phyloP scores from a whole-genome alignment of 2,797 vertebrate species.

The Rhinella marina region DNA sequence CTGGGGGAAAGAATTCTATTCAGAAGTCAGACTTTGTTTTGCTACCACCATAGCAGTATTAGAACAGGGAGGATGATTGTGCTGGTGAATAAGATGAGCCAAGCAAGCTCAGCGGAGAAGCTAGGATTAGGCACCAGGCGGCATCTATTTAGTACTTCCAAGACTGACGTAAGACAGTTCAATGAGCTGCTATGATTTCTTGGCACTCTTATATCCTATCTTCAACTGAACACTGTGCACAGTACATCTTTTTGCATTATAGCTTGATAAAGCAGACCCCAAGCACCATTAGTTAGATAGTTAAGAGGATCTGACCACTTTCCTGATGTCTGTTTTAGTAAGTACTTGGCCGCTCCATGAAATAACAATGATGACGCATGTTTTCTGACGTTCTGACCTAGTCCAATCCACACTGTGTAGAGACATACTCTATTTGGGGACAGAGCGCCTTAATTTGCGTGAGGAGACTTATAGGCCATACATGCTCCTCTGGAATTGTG shows the following conservation, averaged over 20 bases:
- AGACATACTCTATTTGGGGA: neutral
- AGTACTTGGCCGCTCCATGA: neutral
- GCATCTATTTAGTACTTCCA: conserved; percentile 53
- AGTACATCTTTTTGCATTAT: neutral
- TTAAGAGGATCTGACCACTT: neutral
- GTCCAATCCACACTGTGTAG: neutral
- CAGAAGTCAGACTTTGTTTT: conserved; percentile 51
- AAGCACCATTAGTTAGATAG: neutral
- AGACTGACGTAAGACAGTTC: conserved; percentile 32
- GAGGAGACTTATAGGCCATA: no score
- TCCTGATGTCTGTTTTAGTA: neutral
- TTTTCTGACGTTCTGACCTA: no score
- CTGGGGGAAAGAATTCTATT: neutral
- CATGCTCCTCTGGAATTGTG: no score
- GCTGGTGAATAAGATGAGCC: conserved; percentile 46
- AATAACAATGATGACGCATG: neutral
- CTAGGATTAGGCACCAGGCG: conserved; percentile 54
- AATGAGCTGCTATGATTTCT: conserved; percentile 19
- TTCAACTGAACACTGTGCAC: neutral
- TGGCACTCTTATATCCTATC: neutral
- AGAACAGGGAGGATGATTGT: conserved; percentile 49
- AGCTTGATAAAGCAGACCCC: neutral
- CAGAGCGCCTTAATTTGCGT: no score
- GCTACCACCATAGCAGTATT: conserved; percentile 14
- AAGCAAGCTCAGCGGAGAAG: conserved; percentile 30